Conservation (phyloP, 2,888 invertebrate genomes). For the Spilosoma lubricipeda region DNA sequence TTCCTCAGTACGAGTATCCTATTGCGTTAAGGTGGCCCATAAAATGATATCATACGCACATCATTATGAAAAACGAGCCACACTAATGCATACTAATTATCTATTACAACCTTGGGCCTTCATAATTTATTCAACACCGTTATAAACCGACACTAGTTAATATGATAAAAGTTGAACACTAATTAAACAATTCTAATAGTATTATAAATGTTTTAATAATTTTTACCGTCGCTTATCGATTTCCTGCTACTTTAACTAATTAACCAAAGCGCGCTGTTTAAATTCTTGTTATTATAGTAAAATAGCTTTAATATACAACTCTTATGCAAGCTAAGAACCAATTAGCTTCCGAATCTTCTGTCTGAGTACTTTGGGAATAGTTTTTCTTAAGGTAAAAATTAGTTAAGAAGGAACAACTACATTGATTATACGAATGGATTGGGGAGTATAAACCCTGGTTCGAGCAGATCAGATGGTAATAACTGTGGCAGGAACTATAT, state of each 20-base stretch:
- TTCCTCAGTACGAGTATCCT: conserved; percentile 16
- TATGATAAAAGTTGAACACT: conserved; percentile 29
- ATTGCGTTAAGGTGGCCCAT: conserved; percentile 38
- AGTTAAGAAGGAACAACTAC: not conserved
- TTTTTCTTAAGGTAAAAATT: no score
- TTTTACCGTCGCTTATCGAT: not conserved
- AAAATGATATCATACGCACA: conserved; percentile 63
- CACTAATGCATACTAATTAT: conserved; percentile 61
- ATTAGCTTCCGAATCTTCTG: not conserved
- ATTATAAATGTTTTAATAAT: not conserved
- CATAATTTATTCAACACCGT: conserved; percentile 55
- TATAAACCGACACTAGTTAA: conserved; percentile 48
- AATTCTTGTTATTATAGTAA: not conserved
- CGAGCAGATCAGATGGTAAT: no score
- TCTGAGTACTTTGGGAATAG: not conserved
- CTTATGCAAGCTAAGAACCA: not conserved
- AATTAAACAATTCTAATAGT: not conserved
- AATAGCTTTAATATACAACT: not conserved
- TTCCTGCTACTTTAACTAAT: not conserved
- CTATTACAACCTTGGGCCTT: conserved; percentile 49
- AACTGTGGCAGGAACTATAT: no score
- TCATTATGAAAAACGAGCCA: conserved; percentile 62
- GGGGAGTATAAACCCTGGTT: no score
- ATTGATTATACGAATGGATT: not conserved
- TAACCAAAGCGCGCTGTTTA: not conserved